Evolutionary conservation across 30 jellyfish, hydroid and myxozoan species (phyloP), one percentile per base, ranked within the genome.

Genomic region (Nemopilema nomurai): DNA sequence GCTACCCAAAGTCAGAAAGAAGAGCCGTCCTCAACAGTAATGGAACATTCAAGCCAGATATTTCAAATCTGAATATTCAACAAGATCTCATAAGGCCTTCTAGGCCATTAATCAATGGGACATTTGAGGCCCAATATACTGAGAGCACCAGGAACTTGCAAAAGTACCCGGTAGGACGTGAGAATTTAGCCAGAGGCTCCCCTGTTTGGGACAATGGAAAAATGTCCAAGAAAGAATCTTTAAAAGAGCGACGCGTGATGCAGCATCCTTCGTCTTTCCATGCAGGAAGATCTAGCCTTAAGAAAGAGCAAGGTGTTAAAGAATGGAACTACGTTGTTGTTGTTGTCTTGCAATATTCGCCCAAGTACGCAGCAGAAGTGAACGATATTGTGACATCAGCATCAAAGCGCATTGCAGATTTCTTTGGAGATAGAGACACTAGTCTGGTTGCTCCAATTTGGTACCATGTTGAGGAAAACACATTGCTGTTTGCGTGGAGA

Each of bases 401-500:
- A 18, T 53, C 28, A 62, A 8, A 33, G 64, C 19, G 26, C n/a
- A 81, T 81, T 31, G 49, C 90, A 27, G 49, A 69, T 7, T 62
- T 27, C 28, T 81, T 28, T 51, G 76, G 29, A 18, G 83, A 81
- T 29, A 32, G 62, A 6, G 51, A 67, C 17, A 17, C 76, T 24
- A 66, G 83, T n/a, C 16, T 13, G 8, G 33, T 81, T 18, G 33
- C 67, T 18, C 74, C 78, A 13, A 25, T 81, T 9, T 81, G 83
- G 52, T 18, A 68, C 29, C 7, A 41, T 24, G 4, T 81, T 16
- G 70, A 27, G 41, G 27, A 41, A 22, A 49, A 81, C 73, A 49
- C 53, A 0, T 27, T 81, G 32, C 19, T 18, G 51, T 49, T 81
- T 18, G 51, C 22, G 28, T 81, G 90, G 90, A 68, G 83, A n/a